Percentiles rank a stretch among this genome's conserved stretches.
These are phyloP conservation scores for Odontophorus gujanensis DNA, from an alignment of 2,113 vertebrate species.

Conservation along the genomic window DNA sequence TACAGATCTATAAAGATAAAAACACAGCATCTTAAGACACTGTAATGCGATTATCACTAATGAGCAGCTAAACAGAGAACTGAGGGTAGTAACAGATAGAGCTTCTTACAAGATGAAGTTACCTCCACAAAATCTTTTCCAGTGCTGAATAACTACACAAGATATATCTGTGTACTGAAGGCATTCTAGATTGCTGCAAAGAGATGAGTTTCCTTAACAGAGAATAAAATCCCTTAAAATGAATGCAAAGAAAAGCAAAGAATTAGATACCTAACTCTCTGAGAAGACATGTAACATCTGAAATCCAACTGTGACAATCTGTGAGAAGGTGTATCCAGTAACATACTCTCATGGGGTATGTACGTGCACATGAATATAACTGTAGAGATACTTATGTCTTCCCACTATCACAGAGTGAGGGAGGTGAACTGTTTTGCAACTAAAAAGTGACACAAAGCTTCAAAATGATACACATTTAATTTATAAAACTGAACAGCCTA, in stretches of 20 bases:
- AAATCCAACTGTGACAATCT: neutral
- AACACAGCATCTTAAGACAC: neutral
- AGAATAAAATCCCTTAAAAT: neutral
- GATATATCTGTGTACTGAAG: neutral
- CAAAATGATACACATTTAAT: neutral
- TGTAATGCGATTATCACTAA: neutral
- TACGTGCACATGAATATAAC: fast-evolving
- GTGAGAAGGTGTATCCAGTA: neutral
- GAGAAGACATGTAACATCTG: neutral
- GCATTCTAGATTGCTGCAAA: neutral
- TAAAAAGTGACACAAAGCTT: neutral
- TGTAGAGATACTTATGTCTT: neutral
- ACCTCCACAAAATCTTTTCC: neutral
- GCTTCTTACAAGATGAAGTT: neutral
- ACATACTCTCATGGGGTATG: neutral
- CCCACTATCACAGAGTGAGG: neutral
- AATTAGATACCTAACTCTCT: neutral
- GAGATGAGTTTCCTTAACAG: neutral
- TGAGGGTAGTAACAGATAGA: neutral
- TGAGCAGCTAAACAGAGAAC: neutral
- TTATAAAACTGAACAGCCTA: neutral
- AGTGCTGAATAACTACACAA: neutral
- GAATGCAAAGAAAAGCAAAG: neutral
- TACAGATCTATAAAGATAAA: neutral
- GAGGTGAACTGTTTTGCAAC: neutral